phyloP scores from a whole-genome alignment of 2,113 vertebrate genomes.

The Junco hyemalis region DNA sequence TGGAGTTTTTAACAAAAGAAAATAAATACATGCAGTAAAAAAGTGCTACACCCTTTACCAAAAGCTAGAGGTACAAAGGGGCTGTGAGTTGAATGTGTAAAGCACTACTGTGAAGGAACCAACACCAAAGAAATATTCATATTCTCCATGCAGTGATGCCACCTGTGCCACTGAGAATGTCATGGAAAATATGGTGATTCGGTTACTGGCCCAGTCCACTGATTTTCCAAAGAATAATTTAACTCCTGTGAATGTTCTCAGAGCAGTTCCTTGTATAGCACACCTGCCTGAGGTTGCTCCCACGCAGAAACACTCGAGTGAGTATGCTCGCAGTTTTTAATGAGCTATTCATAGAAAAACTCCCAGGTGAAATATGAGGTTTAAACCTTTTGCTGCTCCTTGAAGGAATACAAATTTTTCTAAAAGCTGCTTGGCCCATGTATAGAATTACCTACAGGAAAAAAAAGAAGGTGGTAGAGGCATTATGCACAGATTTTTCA shows the following conservation, averaged over 20 bases:
- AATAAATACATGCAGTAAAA: neutral
- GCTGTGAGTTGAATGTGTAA: neutral
- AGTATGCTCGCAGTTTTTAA: neutral
- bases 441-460: neutral
- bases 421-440: neutral
- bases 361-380: neutral
- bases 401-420: neutral
- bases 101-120: neutral
- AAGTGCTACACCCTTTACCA: neutral
- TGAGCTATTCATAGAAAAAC: neutral
- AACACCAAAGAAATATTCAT: neutral
- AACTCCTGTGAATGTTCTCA: neutral
- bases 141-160: neutral
- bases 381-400: neutral
- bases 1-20: neutral
- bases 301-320: neutral
- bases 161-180: neutral
- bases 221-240: neutral
- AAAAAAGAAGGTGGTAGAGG: neutral
- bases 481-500: neutral
- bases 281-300: neutral
- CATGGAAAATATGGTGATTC: neutral
- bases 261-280: neutral
- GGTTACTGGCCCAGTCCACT: accelerated
- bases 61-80: neutral